Percentiles rank a stretch among this genome's conserved stretches.
Evolutionary conservation across 2,888 invertebrate genomes (phyloP).

Genomic region (Cantharis flavilabris): DNA sequence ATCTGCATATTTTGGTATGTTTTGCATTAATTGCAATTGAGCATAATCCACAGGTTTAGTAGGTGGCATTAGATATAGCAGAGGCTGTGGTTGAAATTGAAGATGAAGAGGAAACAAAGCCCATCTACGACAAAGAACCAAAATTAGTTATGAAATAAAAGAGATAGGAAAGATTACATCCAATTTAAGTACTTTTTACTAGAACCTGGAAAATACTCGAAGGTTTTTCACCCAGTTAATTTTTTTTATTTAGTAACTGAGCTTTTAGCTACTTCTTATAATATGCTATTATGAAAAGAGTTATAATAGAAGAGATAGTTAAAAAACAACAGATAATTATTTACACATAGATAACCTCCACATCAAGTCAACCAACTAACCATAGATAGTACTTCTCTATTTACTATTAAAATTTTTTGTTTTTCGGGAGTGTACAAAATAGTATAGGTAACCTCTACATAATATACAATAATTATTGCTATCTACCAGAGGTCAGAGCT

Average conservation of each 20-base stretch:
- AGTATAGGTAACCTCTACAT: too few relatives aligned
- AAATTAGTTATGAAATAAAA: conserved; percentile 1
- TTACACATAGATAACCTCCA: neutral
- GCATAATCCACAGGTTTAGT: neutral
- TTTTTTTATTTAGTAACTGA: too few relatives aligned
- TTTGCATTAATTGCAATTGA: neutral
- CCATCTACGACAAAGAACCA: conserved; percentile 26
- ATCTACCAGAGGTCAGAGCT: too few relatives aligned
- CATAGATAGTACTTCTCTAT: too few relatives aligned
- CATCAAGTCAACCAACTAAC: too few relatives aligned
- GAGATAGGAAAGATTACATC: neutral
- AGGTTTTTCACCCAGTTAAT: neutral
- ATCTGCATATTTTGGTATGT: neutral
- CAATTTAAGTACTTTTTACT: neutral
- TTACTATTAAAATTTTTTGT: too few relatives aligned
- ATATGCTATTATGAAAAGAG: neutral
- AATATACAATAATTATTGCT: too few relatives aligned
- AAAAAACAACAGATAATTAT: neutral
- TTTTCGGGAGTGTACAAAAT: too few relatives aligned
- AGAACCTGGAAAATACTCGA: neutral
- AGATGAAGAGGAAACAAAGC: conserved; percentile 14
- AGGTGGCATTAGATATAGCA: conserved; percentile 14
- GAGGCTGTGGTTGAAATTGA: conserved; percentile 10
- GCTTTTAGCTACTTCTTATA: too few relatives aligned
- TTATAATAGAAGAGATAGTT: neutral